These are phyloP conservation scores for Eulithis testata DNA, from an alignment of 2,888 invertebrate species.

Conservation along the genomic window DNA sequence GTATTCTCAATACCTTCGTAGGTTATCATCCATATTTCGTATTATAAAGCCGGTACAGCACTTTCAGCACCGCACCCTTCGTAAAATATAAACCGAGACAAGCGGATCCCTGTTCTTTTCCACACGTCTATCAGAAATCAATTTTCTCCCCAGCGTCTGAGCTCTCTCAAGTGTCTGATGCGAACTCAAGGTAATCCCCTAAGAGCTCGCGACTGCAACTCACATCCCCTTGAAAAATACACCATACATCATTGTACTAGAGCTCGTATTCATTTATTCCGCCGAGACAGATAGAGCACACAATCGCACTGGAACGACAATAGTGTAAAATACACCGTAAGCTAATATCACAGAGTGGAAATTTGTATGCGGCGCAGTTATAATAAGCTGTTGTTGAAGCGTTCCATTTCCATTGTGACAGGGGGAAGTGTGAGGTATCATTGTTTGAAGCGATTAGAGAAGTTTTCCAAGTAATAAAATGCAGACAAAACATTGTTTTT, in stretches of 20 bases:
- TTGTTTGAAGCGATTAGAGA: constrained; percentile 39
- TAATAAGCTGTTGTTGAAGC: constrained; percentile 36
- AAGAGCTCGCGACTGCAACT: constrained; percentile 50
- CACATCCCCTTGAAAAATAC: constrained; percentile 25
- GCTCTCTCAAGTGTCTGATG: constrained; percentile 41
- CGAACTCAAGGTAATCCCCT: constrained; percentile 52
- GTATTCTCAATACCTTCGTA: too few relatives aligned
- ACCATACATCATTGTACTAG: constrained; percentile 30
- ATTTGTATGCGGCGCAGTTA: constrained; percentile 16
- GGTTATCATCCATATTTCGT: background rate
- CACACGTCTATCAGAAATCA: constrained; percentile 40
- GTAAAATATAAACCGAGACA: constrained; percentile 16
- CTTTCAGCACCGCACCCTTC: constrained; percentile 5
- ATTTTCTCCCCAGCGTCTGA: constrained; percentile 42
- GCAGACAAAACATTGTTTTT: constrained; percentile 30
- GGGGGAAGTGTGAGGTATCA: constrained; percentile 39
- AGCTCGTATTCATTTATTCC: constrained; percentile 23
- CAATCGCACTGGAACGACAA: constrained; percentile 11
- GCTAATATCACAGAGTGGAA: constrained; percentile 19
- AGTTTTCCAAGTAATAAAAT: constrained; percentile 36
- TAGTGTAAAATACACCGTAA: constrained; percentile 29
- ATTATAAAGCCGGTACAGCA: constrained; percentile 3
- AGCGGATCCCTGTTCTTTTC: constrained; percentile 25
- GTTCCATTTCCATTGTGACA: constrained; percentile 41
- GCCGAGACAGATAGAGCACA: constrained; percentile 28